These are phyloP conservation scores for Coleophora deauratella DNA, from an alignment of 2,888 invertebrate species.

Conservation along the genomic window DNA sequence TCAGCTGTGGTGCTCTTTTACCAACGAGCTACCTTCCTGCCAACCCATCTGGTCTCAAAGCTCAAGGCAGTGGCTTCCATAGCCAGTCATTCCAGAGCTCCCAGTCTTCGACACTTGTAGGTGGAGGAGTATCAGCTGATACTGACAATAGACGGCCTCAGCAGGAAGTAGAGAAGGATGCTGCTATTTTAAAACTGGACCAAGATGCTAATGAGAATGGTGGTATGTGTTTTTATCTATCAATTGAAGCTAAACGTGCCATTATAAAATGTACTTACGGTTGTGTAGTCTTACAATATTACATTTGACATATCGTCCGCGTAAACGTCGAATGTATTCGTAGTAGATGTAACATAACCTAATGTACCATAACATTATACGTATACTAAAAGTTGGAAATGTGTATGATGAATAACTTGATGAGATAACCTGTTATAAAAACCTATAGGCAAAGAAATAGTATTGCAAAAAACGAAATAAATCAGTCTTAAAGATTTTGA, in stretches of 20 bases:
- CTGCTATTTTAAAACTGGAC: conserved; percentile 42
- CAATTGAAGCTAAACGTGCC: neutral
- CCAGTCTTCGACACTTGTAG: conserved; percentile 1
- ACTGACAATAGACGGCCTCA: conserved; percentile 38
- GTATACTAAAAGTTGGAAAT: no score
- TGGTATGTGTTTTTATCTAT: conserved; percentile 16
- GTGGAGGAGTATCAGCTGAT: conserved; percentile 17
- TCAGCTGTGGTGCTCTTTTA: conserved; percentile 38
- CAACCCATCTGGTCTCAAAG: conserved; percentile 21
- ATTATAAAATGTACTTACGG: no score
- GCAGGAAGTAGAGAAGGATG: conserved; percentile 43
- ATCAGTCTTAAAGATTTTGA: no score
- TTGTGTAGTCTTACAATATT: no score
- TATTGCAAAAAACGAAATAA: no score
- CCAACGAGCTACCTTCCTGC: conserved; percentile 31
- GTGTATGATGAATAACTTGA: no score
- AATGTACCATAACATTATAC: no score
- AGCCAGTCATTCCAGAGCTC: conserved; percentile 13
- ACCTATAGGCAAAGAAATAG: no score
- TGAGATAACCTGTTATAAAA: no score
- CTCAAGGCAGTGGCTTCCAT: conserved; percentile 6
- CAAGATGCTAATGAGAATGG: conserved; percentile 45
- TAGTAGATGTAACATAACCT: no score
- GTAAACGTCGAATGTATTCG: no score
- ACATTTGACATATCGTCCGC: no score